Evolutionary conservation across 1,140 invertebrate genomes (phyloP).

Genomic region (Patella vulgata): DNA sequence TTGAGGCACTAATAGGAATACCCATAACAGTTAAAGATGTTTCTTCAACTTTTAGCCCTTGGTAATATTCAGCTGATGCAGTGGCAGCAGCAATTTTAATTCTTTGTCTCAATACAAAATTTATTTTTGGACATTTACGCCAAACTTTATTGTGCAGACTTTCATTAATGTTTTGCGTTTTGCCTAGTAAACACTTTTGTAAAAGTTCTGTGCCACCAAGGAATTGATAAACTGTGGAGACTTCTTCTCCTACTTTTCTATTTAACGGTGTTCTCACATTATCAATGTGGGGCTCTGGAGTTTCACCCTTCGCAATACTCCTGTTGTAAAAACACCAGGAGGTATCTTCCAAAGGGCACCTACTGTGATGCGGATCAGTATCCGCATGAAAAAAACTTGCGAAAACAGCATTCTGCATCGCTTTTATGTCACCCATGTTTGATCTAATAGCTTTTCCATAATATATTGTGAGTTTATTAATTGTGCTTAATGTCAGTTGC

Average conservation of each 20-base stretch:
- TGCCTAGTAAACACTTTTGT: not conserved
- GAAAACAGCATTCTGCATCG: conserved; percentile 9
- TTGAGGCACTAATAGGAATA: too few species aligned
- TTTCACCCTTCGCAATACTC: not conserved
- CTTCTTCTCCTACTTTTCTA: not conserved
- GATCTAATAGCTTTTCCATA: conserved; percentile 9
- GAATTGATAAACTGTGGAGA: conserved; percentile 3
- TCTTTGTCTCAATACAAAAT: conserved; percentile 1
- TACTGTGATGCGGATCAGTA: conserved; percentile 2
- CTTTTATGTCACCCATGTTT: not conserved
- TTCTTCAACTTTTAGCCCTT: too few species aligned
- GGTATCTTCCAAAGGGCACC: conserved; percentile 6
- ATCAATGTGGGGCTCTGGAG: not conserved
- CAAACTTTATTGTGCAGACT: not conserved
- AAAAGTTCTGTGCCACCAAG: not conserved
- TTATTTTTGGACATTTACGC: not conserved
- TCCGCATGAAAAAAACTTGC: conserved; percentile 10
- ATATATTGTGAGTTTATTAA: conserved; percentile 8
- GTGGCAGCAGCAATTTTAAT: not conserved
- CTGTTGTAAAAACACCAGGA: conserved; percentile 26
- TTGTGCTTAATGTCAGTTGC: conserved; percentile 6
- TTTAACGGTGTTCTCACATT: not conserved
- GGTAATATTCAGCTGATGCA: not conserved
- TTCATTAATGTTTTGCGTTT: conserved; percentile 18
- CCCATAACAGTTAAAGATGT: too few species aligned